These are phyloP conservation scores for Euspilapteryx auroguttella DNA, from an alignment of 2,888 invertebrate species.

Conservation along the genomic window DNA sequence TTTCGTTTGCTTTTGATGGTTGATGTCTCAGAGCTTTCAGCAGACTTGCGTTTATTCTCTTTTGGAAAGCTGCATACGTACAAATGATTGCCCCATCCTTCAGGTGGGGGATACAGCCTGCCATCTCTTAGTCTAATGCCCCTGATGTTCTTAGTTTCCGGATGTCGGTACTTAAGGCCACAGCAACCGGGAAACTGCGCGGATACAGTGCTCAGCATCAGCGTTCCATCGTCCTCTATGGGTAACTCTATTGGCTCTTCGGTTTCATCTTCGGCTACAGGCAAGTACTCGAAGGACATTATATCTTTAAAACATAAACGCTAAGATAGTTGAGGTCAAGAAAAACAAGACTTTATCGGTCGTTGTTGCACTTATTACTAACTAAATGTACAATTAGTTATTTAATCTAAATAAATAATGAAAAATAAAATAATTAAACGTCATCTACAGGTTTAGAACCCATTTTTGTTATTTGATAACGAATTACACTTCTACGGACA, in stretches of 20 bases:
- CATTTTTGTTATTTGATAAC: too few species aligned
- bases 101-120: conserved; percentile 84
- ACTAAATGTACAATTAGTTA: conserved; percentile 50
- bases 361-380: conserved; percentile 46
- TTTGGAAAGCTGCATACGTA: conserved; percentile 84
- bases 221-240: conserved; percentile 91
- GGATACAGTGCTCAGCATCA: conserved; percentile 89
- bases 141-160: conserved; percentile 86
- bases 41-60: conserved; percentile 94
- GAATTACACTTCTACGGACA: too few species aligned
- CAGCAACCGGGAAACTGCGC: conserved; percentile 97
- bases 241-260: conserved; percentile 98
- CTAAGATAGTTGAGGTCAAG: conserved; percentile 27
- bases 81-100: conserved; percentile 82
- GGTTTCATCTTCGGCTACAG: conserved; percentile 96
- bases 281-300: conserved; percentile 71
- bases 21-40: conserved; percentile 83
- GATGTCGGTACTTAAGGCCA: conserved; percentile 95
- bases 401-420: conserved; percentile 50
- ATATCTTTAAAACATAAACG: conserved; percentile 56
- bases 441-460: conserved; percentile 58
- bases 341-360: conserved; percentile 33
- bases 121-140: conserved; percentile 92
- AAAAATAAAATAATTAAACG: conserved; percentile 30
- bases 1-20: conserved; percentile 91